Evolutionary conservation across 2,888 invertebrate genomes (phyloP), one percentile per base, ranked within the genome.

Genomic region (Microchrysa polita): DNA sequence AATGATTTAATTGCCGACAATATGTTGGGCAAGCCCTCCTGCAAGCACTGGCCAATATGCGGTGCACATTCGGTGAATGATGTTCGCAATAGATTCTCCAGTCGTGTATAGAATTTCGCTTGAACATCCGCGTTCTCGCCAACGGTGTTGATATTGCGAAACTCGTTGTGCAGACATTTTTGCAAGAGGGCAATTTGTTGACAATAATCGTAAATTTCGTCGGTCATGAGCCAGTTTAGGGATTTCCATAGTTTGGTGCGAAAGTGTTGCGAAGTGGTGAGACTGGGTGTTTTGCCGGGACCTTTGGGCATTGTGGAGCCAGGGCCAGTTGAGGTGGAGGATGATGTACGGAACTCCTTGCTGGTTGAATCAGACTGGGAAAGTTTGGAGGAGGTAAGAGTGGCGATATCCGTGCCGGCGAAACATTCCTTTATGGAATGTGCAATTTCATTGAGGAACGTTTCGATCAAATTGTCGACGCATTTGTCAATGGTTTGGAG

Each of bases 201-300:
- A 81, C 93, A 93, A 77, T 90, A 89, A 74, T 89, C 88, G 78
- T 88, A 91, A 53, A 94, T 88, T 74, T 91, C 90, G 74, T 90
- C 90, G 80, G 93, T 92, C 81, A 96, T 93, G 9, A 95, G 85
- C 83, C 92, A 93, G 81, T 97, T 96, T 80, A 97, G 88, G 79
- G 94, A 95, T 75, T 92, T 91, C 96, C 97, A 97, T 5, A 97
- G 88, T 80, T 92, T 78, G 81, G 85, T 83, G 81, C 89, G 79
- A 85, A 89, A 80, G 84, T 88, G 82, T 85, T 84, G 84, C 80
- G 78, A 88, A 79, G 83, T 84, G 0, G 83, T 88, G 82, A 88
- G 86, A 82, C 74, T 88, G 79, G 80, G 88, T 81, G 75, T 86
- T 86, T 86, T 89, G 81, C 74, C 89, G 80, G 74, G 89, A 1